Evolutionary conservation across 2,113 vertebrate genomes (phyloP).

Genomic region (Eulemur macaco): DNA sequence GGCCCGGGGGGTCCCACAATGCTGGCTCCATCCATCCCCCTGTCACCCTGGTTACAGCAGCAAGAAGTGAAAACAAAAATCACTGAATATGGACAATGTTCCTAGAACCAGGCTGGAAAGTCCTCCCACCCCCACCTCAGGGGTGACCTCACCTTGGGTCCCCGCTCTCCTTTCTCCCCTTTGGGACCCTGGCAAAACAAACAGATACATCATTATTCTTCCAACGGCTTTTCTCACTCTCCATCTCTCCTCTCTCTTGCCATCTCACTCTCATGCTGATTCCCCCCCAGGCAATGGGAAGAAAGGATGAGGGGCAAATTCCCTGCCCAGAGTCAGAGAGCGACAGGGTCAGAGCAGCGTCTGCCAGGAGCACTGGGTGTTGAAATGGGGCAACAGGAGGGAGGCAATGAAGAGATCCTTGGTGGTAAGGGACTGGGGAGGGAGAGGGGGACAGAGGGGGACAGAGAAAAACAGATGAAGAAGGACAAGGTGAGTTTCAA

Average conservation of each 20-base stretch:
- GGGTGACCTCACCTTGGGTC: conserved; percentile 88
- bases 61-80: background rate
- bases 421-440: background rate
- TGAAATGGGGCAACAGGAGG: background rate
- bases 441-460: background rate
- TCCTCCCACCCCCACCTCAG: no score
- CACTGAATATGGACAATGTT: background rate
- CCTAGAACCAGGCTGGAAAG: background rate
- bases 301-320: background rate
- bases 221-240: background rate
- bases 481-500: background rate
- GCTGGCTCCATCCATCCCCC: conserved; percentile 87
- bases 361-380: background rate
- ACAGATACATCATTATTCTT: background rate
- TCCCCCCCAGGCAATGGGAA: background rate
- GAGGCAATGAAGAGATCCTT: background rate
- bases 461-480: background rate
- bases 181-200: conserved; percentile 86
- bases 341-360: background rate
- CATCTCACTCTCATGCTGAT: background rate
- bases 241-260: background rate
- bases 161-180: conserved; percentile 90
- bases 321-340: background rate
- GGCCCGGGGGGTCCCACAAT: conserved; percentile 90
- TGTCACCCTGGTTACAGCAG: conserved; percentile 88